Conservation (phyloP, 2,888 invertebrate species). For the Liodrosophila aerea region DNA sequence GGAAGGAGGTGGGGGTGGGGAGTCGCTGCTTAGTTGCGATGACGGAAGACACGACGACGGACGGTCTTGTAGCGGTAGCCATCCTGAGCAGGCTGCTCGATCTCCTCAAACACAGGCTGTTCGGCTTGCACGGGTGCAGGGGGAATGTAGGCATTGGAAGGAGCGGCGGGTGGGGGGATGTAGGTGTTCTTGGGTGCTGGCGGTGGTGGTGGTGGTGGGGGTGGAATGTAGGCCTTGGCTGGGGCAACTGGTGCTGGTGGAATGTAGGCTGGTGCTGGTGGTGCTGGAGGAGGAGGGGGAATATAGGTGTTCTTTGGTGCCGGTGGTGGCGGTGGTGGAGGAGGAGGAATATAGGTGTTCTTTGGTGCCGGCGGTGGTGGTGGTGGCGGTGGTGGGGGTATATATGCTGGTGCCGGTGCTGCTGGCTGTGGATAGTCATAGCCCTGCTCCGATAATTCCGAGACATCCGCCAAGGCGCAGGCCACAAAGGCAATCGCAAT, state of each 20-base stretch:
- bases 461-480: constrained; percentile 68
- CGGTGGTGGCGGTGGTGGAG: constrained; percentile 54
- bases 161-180: constrained; percentile 54
- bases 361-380: constrained; percentile 27
- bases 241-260: constrained; percentile 36
- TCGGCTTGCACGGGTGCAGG: constrained; percentile 55
- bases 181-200: constrained; percentile 64
- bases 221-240: constrained; percentile 37
- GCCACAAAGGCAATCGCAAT: constrained; percentile 70
- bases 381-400: constrained; percentile 32
- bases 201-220: constrained; percentile 57
- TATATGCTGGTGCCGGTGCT: constrained; percentile 36
- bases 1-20: too few relatives aligned
- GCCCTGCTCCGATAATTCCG: constrained; percentile 55
- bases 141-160: constrained; percentile 55
- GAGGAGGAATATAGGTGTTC: constrained; percentile 52
- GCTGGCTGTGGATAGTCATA: constrained; percentile 70
- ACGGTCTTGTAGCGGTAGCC: constrained; percentile 72
- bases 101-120: constrained; percentile 48
- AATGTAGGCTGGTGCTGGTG: constrained; percentile 26
- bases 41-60: constrained; percentile 72
- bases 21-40: constrained; percentile 50
- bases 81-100: constrained; percentile 70
- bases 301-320: constrained; percentile 42
- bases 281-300: constrained; percentile 35